Evolutionary conservation across 1,140 invertebrate genomes (phyloP).

Genomic region (Oryzaephilus surinamensis): DNA sequence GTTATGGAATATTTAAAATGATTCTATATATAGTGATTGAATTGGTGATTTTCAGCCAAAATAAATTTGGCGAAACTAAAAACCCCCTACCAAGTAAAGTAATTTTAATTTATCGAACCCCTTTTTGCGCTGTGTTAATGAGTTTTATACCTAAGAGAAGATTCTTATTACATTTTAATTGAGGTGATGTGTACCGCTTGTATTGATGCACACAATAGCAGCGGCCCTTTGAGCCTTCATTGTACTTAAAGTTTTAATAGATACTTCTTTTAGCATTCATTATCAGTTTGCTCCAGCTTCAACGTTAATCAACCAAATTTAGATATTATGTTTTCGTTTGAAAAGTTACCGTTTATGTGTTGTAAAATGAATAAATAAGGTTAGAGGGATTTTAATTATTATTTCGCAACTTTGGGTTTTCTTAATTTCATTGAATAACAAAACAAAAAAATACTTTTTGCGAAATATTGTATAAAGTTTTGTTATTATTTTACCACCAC

Average conservation of each 20-base stretch:
- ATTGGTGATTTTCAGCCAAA: slow-evolving; percentile 18
- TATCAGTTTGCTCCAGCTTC: slow-evolving; percentile 30
- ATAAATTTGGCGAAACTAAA: too few species aligned
- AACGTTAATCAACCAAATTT: slow-evolving; percentile 33
- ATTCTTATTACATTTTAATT: slow-evolving; percentile 38
- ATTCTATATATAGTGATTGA: too few species aligned
- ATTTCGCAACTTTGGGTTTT: too few species aligned
- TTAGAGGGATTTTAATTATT: too few species aligned
- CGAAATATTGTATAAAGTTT: too few species aligned
- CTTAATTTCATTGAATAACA: too few species aligned
- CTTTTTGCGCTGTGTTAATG: slow-evolving; percentile 32
- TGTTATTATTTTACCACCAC: too few species aligned
- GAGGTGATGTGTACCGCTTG: slow-evolving; percentile 33
- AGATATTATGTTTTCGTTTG: slow-evolving; percentile 29
- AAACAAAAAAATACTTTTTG: too few species aligned
- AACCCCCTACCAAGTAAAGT: too few species aligned
- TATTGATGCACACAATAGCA: slow-evolving; percentile 33
- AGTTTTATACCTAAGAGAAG: slow-evolving; percentile 31
- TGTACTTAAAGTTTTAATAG: slow-evolving; percentile 36
- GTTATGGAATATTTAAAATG: too few species aligned
- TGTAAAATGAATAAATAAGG: too few species aligned
- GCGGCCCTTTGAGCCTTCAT: slow-evolving; percentile 27
- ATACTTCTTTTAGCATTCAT: slow-evolving; percentile 37
- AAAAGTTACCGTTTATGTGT: slow-evolving; percentile 17
- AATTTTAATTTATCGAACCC: slow-evolving; percentile 29